Percentiles rank a stretch among this genome's conserved stretches.
These are phyloP conservation scores for Escarpia spicata DNA, from an alignment of 2,888 invertebrate species.

Conservation along the genomic window DNA sequence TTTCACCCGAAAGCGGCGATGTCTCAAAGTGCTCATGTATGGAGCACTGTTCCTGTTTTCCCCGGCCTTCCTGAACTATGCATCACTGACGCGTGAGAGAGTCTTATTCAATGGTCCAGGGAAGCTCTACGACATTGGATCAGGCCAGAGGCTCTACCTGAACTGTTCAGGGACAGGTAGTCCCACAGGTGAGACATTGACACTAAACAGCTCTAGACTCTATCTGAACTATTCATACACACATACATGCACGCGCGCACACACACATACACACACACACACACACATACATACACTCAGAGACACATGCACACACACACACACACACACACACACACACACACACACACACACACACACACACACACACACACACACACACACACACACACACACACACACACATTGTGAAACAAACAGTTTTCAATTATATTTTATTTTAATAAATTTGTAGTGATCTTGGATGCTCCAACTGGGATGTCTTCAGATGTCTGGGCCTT, in stretches of 20 bases:
- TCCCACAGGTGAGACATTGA: constrained; percentile 56
- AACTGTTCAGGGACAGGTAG: constrained; percentile 59
- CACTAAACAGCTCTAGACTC: neutral
- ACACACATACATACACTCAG: no score
- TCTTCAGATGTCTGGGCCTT: constrained; percentile 61
- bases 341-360: no score
- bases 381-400: no score
- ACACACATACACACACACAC: no score
- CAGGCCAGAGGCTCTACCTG: constrained; percentile 61
- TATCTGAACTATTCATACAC: neutral
- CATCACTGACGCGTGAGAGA: constrained; percentile 56
- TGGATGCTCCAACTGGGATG: constrained; percentile 63
- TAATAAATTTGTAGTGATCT: constrained; percentile 49
- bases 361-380: no score
- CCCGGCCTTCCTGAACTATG: constrained; percentile 63
- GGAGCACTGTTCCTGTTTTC: constrained; percentile 51
- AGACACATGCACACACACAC: no score
- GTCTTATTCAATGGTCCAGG: constrained; percentile 44
- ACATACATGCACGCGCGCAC: constrained; percentile 36
- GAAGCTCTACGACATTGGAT: constrained; percentile 61
- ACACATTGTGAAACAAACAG: no score
- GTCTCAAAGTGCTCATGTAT: constrained; percentile 41
- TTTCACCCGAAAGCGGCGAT: neutral
- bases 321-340: no score
- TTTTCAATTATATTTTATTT: neutral